These are phyloP conservation scores for Saxicola maurus DNA, from an alignment of 2,797 vertebrate genomes.

Conservation along the genomic window DNA sequence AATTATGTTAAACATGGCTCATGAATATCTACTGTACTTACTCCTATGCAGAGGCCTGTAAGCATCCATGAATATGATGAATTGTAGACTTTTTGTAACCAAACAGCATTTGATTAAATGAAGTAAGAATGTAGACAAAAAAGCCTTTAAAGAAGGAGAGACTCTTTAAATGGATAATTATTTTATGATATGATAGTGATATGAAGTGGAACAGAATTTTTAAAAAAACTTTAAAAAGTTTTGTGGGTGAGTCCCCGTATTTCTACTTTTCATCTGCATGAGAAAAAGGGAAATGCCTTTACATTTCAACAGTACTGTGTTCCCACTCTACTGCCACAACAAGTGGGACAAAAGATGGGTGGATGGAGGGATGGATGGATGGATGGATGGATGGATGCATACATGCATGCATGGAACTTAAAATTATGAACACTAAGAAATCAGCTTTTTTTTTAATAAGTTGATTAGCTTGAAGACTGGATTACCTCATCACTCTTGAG, in stretches of 20 bases:
- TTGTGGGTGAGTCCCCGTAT: fast-evolving
- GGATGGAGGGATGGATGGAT: not conserved
- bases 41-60: not conserved
- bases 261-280: not conserved
- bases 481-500: not conserved
- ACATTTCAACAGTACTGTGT: not conserved
- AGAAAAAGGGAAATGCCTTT: not conserved
- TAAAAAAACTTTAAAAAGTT: fast-evolving
- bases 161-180: not conserved
- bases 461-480: not conserved
- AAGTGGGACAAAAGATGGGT: not conserved
- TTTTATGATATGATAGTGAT: not conserved
- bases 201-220: not conserved
- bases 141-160: not conserved
- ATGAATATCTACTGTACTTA: not conserved
- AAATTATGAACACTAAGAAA: not conserved
- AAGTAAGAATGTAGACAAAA: not conserved
- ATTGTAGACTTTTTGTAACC: not conserved
- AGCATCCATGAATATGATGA: not conserved
- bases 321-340: not conserved
- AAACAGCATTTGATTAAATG: not conserved
- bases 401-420: not conserved
- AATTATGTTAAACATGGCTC: not conserved
- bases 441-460: not conserved
- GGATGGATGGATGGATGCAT: not conserved